phyloP scores from a whole-genome alignment of 2,113 vertebrate species.

The Formicarius rufipectus region DNA sequence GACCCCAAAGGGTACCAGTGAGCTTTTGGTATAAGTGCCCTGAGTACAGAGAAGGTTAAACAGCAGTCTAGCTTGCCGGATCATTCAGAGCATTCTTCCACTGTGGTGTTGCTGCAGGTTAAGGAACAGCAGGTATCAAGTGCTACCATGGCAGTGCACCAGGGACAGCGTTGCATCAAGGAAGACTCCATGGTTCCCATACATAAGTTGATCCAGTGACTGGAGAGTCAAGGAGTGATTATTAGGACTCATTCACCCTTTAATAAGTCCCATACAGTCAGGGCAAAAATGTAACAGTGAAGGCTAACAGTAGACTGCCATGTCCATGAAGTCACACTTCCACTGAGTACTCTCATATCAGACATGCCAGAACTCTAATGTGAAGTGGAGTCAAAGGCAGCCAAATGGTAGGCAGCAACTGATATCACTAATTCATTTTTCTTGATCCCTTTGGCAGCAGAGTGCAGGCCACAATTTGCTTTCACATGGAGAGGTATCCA shows the following conservation, averaged over 20 bases:
- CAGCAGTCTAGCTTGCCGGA: background rate
- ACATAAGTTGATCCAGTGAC: background rate
- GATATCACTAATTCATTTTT: background rate
- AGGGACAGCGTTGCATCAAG: background rate
- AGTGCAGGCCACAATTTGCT: background rate
- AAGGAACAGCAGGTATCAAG: background rate
- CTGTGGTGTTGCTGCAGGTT: background rate
- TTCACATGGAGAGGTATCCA: background rate
- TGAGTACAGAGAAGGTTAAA: background rate
- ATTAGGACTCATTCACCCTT: background rate
- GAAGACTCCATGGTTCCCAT: background rate
- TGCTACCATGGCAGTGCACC: background rate
- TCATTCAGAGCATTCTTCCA: background rate
- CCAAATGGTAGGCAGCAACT: background rate
- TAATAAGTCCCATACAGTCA: background rate
- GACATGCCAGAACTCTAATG: background rate
- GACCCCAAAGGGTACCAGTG: background rate
- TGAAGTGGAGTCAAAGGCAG: background rate
- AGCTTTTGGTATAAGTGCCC: background rate
- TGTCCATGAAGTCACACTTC: background rate
- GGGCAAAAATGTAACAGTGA: background rate
- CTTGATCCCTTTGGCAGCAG: background rate
- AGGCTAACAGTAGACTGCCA: background rate
- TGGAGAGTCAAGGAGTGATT: background rate
- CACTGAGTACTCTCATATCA: background rate